Percentiles rank a stretch among this genome's conserved stretches.
These are phyloP conservation scores for Cosmopolites sordidus DNA, from an alignment of 2,888 invertebrate species.

Conservation along the genomic window DNA sequence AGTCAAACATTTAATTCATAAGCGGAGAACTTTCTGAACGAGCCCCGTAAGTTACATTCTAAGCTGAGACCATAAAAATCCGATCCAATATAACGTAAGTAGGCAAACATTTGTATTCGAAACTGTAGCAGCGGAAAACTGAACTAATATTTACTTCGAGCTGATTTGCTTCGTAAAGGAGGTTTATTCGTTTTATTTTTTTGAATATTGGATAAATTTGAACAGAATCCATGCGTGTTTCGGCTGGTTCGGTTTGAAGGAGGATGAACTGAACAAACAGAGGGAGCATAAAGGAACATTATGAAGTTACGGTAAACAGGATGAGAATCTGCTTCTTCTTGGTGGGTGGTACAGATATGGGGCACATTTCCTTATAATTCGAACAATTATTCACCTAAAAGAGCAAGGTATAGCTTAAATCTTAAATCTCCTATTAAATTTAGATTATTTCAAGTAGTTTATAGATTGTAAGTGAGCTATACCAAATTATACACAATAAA, in stretches of 20 bases:
- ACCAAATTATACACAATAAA: too few relatives aligned
- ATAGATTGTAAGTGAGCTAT: too few relatives aligned
- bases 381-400: too few relatives aligned
- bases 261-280: constrained; percentile 18
- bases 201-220: constrained; percentile 29
- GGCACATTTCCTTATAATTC: too few relatives aligned
- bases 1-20: too few relatives aligned
- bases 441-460: too few relatives aligned
- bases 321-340: constrained; percentile 5
- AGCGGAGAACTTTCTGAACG: too few relatives aligned
- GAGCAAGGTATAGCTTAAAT: too few relatives aligned
- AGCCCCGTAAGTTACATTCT: constrained; percentile 33
- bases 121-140: constrained; percentile 45
- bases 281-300: constrained; percentile 15
- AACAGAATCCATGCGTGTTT: constrained; percentile 22
- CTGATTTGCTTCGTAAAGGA: constrained; percentile 40
- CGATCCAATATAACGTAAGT: constrained; percentile 44
- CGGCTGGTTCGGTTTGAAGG: constrained; percentile 13
- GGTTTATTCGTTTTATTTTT: constrained; percentile 20
- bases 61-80: constrained; percentile 35
- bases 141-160: constrained; percentile 45
- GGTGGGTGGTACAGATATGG: constrained; percentile 13
- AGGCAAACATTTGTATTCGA: constrained; percentile 47
- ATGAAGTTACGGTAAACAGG: constrained; percentile 23
- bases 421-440: too few relatives aligned